Evolutionary conservation across 2,888 invertebrate species (phyloP).

Genomic region (Blera fallax): DNA sequence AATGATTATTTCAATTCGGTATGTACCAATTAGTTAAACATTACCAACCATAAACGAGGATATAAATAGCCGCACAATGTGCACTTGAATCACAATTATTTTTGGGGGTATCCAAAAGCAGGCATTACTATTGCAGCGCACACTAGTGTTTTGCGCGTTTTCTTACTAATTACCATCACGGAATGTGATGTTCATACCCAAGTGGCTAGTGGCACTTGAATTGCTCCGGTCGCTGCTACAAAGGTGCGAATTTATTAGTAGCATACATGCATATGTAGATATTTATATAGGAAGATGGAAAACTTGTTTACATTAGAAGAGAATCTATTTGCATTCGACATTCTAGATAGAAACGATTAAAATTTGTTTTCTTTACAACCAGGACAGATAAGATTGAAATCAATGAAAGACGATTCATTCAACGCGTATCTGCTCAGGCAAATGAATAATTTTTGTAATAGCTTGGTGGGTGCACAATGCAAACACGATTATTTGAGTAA

Average conservation of each 20-base stretch:
- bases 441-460: neutral
- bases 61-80: conserved; percentile 11
- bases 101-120: neutral
- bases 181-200: conserved; percentile 3
- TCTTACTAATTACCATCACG: conserved; percentile 12
- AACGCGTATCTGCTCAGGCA: neutral
- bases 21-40: neutral
- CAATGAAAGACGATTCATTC: neutral
- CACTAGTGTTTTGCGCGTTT: conserved; percentile 1
- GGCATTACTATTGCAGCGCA: neutral
- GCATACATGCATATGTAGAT: too few relatives aligned
- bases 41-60: neutral
- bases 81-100: conserved; percentile 2
- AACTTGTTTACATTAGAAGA: neutral
- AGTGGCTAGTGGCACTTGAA: neutral
- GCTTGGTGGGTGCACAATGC: neutral
- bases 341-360: neutral
- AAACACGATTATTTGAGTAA: too few relatives aligned
- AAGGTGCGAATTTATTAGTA: conserved; percentile 5
- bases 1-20: neutral
- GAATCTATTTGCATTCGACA: neutral
- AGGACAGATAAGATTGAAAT: neutral
- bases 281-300: neutral
- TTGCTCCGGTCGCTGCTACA: neutral
- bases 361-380: neutral